Conservation (phyloP, 2,797 vertebrate species). For the Kryptolebias ocellatus region DNA sequence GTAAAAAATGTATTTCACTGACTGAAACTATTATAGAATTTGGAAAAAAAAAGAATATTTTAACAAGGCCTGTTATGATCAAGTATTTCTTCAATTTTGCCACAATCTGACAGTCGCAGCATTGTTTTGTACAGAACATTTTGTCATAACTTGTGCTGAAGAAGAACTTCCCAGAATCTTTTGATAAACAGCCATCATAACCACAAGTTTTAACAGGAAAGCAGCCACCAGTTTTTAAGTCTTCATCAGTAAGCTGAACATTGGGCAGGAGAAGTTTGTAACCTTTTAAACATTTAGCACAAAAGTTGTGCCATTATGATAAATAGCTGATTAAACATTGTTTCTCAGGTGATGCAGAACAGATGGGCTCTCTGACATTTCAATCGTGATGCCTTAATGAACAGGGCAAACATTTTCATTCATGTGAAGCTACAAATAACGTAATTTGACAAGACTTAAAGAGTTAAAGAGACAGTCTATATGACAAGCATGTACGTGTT, state of each 20-base stretch:
- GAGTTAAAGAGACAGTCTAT: background rate
- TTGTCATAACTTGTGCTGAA: background rate
- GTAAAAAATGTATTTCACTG: too few relatives aligned
- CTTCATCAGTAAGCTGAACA: background rate
- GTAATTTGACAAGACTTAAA: background rate
- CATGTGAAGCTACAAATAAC: conserved; percentile 5
- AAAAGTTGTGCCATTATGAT: conserved; percentile 33
- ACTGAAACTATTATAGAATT: too few relatives aligned
- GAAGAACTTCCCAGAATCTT: background rate
- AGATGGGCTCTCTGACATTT: conserved; percentile 40
- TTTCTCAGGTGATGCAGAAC: conserved; percentile 18
- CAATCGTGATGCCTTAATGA: conserved; percentile 5
- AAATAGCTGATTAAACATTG: conserved; percentile 20
- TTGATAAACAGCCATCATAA: background rate
- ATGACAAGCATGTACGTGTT: background rate
- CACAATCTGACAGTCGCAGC: too few relatives aligned
- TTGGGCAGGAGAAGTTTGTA: background rate
- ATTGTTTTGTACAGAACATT: background rate
- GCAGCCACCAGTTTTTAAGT: background rate
- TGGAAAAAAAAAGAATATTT: too few relatives aligned
- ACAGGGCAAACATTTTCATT: conserved; percentile 15
- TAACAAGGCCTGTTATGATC: too few relatives aligned
- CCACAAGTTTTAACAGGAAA: background rate
- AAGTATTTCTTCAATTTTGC: too few relatives aligned
- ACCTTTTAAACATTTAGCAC: conserved; percentile 10